Evolutionary conservation across 2,888 invertebrate genomes (phyloP).

Genomic region (Drosophila paucipuncta): DNA sequence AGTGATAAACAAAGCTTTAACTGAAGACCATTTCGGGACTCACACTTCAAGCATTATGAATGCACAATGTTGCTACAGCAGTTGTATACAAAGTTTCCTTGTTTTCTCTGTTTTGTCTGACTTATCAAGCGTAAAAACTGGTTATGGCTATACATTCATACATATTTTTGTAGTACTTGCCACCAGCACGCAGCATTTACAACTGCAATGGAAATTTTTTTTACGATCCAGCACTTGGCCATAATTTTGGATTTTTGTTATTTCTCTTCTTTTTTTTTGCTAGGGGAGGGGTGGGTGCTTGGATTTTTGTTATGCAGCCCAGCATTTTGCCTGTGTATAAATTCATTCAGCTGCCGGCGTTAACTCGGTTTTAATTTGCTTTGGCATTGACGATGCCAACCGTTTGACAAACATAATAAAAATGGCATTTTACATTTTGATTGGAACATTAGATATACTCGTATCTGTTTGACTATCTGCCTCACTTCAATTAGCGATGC

Average conservation of each 20-base stretch:
- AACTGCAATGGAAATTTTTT: constrained; percentile 71
- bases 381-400: constrained; percentile 44
- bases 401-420: constrained; percentile 68
- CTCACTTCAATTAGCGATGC: constrained; percentile 50
- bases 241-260: constrained; percentile 45
- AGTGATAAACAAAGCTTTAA: constrained; percentile 20
- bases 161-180: constrained; percentile 43
- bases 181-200: constrained; percentile 65
- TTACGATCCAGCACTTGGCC: constrained; percentile 63
- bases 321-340: constrained; percentile 39
- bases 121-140: constrained; percentile 57
- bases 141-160: constrained; percentile 41
- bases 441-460: constrained; percentile 60
- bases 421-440: constrained; percentile 70
- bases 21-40: neutral
- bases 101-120: constrained; percentile 26
- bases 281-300: neutral
- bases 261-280: constrained; percentile 2
- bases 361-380: constrained; percentile 69
- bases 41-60: constrained; percentile 12
- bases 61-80: constrained; percentile 40
- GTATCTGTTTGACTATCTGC: constrained; percentile 15
- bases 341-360: constrained; percentile 38
- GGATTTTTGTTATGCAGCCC: constrained; percentile 33
- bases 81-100: constrained; percentile 17